phyloP scores from a whole-genome alignment of 2,888 invertebrate species.

The Podotricha telesiphe region DNA sequence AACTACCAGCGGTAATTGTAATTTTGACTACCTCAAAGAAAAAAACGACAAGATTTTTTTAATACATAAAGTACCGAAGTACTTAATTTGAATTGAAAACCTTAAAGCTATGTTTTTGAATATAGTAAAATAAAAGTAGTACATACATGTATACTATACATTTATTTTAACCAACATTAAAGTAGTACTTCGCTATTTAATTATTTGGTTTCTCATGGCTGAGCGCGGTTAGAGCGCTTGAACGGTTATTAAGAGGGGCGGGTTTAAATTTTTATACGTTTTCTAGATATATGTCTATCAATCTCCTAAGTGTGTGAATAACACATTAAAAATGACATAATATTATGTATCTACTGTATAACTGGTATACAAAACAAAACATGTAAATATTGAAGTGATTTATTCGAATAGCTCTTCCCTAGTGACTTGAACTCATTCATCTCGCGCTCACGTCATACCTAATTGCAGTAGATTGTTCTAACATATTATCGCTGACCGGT shows the following conservation, averaged over 20 bases:
- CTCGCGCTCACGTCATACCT: slow-evolving; percentile 65
- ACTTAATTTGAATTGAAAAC: too few species aligned
- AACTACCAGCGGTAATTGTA: background rate
- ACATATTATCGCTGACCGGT: slow-evolving; percentile 59
- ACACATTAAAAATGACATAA: background rate
- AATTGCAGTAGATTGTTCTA: slow-evolving; percentile 65
- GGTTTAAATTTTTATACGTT: too few species aligned
- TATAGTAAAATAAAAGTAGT: too few species aligned
- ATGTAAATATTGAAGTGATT: slow-evolving; percentile 9
- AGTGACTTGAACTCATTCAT: slow-evolving; percentile 37
- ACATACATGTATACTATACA: too few species aligned
- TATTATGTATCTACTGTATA: background rate
- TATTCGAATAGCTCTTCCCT: slow-evolving; percentile 27
- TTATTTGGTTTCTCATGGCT: too few species aligned
- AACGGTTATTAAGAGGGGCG: too few species aligned
- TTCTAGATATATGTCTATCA: background rate
- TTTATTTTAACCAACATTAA: too few species aligned
- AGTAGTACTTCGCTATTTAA: too few species aligned
- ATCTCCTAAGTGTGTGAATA: too few species aligned
- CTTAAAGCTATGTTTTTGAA: too few species aligned
- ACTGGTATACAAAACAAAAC: background rate
- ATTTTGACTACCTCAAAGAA: background rate
- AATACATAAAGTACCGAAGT: too few species aligned
- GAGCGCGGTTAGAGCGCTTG: too few species aligned
- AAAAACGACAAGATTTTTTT: background rate